phyloP scores from a whole-genome alignment of 2,113 vertebrate species.

The Fulica atra region DNA sequence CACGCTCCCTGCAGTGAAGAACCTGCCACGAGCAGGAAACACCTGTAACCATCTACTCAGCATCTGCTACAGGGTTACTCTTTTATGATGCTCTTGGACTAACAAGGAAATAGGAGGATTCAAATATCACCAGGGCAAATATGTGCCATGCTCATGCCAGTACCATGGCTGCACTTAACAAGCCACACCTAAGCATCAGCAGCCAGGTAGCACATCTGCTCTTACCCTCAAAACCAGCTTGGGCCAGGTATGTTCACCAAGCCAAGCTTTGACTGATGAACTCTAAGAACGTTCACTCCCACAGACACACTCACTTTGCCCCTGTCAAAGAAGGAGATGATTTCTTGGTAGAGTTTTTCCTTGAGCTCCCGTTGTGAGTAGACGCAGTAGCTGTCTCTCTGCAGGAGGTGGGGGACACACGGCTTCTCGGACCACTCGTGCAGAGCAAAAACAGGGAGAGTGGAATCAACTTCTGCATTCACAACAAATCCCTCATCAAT shows the following conservation, averaged over 20 bases:
- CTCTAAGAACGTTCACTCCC: background rate
- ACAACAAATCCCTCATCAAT: background rate
- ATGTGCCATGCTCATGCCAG: background rate
- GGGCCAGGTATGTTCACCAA: background rate
- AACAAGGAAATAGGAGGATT: background rate
- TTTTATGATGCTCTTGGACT: background rate
- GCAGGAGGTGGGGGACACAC: constrained; percentile 87
- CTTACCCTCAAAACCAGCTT: background rate
- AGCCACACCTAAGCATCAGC: background rate
- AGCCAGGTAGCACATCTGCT: accelerated
- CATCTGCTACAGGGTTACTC: accelerated
- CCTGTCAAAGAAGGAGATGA: constrained; percentile 92
- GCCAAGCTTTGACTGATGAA: accelerated
- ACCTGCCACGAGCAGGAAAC: no score
- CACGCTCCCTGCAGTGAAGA: background rate
- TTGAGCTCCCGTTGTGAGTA: constrained; percentile 94
- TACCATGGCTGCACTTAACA: background rate
- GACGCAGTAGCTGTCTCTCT: constrained; percentile 78
- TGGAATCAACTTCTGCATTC: background rate
- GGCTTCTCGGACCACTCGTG: constrained; percentile 91
- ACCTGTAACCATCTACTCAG: background rate
- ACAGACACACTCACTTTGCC: constrained; percentile 84
- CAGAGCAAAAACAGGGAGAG: background rate
- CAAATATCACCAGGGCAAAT: background rate
- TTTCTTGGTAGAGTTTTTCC: constrained; percentile 93